Evolutionary conservation across 2,888 invertebrate species (phyloP).

Genomic region (Anticlea derivata): DNA sequence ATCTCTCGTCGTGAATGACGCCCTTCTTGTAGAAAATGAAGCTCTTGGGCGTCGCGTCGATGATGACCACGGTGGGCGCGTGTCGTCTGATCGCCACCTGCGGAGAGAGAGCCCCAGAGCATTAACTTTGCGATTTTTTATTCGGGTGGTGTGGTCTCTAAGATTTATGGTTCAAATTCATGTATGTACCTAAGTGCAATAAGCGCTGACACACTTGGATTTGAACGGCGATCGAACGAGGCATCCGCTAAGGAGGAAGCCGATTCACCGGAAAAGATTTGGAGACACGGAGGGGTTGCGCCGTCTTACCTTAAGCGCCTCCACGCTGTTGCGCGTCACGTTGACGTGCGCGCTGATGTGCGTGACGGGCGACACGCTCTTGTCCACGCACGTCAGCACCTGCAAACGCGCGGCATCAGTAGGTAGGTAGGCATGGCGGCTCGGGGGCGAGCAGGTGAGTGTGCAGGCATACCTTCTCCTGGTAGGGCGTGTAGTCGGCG

Average conservation of each 20-base stretch:
- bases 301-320: constrained; percentile 65
- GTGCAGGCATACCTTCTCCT: constrained; percentile 27
- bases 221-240: too few species aligned
- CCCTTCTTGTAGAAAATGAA: constrained; percentile 56
- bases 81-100: constrained; percentile 64
- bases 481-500: constrained; percentile 58
- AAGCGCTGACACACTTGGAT: too few species aligned
- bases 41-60: constrained; percentile 54
- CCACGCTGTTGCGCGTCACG: constrained; percentile 59
- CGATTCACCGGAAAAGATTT: too few species aligned
- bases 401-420: constrained; percentile 25
- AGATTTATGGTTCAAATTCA: too few species aligned
- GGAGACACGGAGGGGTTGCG: neutral
- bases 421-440: neutral
- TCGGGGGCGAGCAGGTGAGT: too few species aligned
- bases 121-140: too few species aligned
- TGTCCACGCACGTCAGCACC: constrained; percentile 54
- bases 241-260: neutral
- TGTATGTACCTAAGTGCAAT: too few species aligned
- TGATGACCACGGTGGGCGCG: constrained; percentile 66
- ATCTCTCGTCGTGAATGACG: constrained; percentile 64
- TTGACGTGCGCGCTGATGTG: constrained; percentile 66
- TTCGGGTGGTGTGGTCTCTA: too few species aligned
- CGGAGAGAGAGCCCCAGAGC: too few species aligned
- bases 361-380: constrained; percentile 55